These are phyloP conservation scores for Miichthys miiuy DNA, from an alignment of 2,797 vertebrate species.

Conservation along the genomic window DNA sequence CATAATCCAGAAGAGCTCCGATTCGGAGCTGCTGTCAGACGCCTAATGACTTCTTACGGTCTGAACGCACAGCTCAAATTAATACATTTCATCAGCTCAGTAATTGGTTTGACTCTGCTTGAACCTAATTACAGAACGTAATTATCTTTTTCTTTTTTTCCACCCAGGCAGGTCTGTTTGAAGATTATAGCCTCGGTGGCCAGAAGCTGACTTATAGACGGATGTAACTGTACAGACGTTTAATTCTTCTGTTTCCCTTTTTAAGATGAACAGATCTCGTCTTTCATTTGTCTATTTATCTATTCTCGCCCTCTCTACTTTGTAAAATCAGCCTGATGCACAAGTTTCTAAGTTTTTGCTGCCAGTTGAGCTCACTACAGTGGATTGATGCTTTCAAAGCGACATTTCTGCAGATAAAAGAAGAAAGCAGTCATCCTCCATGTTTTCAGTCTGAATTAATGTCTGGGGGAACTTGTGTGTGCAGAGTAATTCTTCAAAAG, in stretches of 20 bases:
- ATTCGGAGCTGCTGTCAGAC: constrained; percentile 51
- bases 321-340: too few relatives aligned
- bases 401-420: background rate
- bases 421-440: background rate
- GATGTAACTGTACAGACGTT: constrained; percentile 5
- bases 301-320: too few relatives aligned
- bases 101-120: constrained; percentile 76
- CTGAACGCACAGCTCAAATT: constrained; percentile 40
- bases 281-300: background rate
- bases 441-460: background rate
- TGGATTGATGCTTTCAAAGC: background rate
- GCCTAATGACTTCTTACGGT: constrained; percentile 48
- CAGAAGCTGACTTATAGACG: constrained; percentile 10
- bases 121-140: constrained; percentile 70
- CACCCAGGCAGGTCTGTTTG: constrained; percentile 33
- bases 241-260: constrained; percentile 1
- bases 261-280: background rate
- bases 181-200: constrained; percentile 35
- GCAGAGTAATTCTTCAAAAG: background rate
- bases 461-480: too few relatives aligned
- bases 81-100: constrained; percentile 56
- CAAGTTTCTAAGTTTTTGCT: too few relatives aligned
- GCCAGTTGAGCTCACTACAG: too few relatives aligned
- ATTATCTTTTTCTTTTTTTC: constrained; percentile 56
- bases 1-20: constrained; percentile 14